Base-by-base conservation (phyloP, 2,113 vertebrate species). In the Hystrix brachyura region DNA sequence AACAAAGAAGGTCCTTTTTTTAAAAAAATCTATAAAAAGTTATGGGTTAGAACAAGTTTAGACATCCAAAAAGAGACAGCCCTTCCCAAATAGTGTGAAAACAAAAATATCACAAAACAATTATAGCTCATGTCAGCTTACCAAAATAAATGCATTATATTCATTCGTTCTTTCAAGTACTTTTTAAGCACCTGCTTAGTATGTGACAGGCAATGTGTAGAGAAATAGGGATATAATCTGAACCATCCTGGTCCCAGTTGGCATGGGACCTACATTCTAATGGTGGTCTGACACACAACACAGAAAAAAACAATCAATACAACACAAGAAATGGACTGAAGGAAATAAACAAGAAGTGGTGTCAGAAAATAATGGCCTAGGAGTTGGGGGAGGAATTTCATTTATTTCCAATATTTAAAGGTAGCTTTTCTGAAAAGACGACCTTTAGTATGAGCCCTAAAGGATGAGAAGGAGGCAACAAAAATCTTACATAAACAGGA, bases 131-230 rank as follows among this genome's bases (percentile, higher is more conserved):
- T 64, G 38, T 78, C 53, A 67, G 78, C 32, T 69, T 89, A 80
- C 46, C 76, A 72, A 67, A 97, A 95, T 69, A 48, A 69, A 65
- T 18, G 69, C 34, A n/a, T 29, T 48, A 5, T 27, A 38, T 60
- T 87, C 32, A 87, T 23, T 84, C 4, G 59, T 71, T 78, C 79
- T 86, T 96, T 71, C 55, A 89, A 86, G 38, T 71, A 79, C 51
- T 64, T 55, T 76, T 21, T 27, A 69, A 65, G 29, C 74, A 81
- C 76, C 87, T 84, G 48, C 48, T 34, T 94, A 79, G 46, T 87
- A 9, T 59, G 46, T 65, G 51, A 59, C 19, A 43, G 51, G 43
- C 64, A 64, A 64, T 0, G 5, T 10, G 13, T 27, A 90, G 57
- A 91, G 71, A 64, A 87, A 32, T 13, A 25, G 46, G 14, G 48